Evolutionary conservation across 2,113 vertebrate genomes (phyloP).

Genomic region (Astatotilapia flaviijosephi): DNA sequence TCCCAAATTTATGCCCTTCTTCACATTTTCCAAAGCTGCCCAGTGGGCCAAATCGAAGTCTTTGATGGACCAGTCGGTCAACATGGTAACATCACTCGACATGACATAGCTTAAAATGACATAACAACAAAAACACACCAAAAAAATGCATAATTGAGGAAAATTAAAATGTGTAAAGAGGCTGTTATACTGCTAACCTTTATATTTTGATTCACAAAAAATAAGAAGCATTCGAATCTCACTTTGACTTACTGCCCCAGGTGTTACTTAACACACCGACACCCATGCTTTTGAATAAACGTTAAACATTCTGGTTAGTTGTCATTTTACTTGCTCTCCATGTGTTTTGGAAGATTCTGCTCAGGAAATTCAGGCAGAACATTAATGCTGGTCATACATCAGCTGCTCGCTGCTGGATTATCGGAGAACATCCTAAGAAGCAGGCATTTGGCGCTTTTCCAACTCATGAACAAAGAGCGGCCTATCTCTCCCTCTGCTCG

Average conservation of each 20-base stretch:
- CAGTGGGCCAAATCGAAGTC: not conserved
- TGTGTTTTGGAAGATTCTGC: conserved; percentile 22
- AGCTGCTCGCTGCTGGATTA: conserved; percentile 64
- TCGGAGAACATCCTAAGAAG: conserved; percentile 50
- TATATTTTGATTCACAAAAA: not conserved
- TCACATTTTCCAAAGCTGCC: not conserved
- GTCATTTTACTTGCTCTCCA: not conserved
- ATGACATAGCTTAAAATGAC: not conserved
- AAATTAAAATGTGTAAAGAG: not conserved
- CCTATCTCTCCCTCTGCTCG: conserved; percentile 29
- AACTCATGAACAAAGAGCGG: conserved; percentile 53
- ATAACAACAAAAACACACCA: not conserved
- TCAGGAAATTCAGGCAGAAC: conserved; percentile 59
- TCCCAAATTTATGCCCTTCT: not conserved
- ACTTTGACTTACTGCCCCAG: not conserved
- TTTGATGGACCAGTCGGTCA: rapidly evolving
- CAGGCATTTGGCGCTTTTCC: conserved; percentile 46
- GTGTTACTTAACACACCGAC: not conserved
- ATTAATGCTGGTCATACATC: conserved; percentile 67
- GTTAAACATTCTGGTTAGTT: not conserved
- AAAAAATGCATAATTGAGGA: not conserved
- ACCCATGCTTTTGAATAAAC: not conserved
- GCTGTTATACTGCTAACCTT: rapidly evolving
- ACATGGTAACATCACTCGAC: not conserved
- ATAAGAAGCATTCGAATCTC: not conserved